A percentile compares a stretch with the other conserved stretches of the same genome.
Evolutionary conservation across 2,888 invertebrate species (phyloP).

Genomic region (Anagyrus pseudococci): DNA sequence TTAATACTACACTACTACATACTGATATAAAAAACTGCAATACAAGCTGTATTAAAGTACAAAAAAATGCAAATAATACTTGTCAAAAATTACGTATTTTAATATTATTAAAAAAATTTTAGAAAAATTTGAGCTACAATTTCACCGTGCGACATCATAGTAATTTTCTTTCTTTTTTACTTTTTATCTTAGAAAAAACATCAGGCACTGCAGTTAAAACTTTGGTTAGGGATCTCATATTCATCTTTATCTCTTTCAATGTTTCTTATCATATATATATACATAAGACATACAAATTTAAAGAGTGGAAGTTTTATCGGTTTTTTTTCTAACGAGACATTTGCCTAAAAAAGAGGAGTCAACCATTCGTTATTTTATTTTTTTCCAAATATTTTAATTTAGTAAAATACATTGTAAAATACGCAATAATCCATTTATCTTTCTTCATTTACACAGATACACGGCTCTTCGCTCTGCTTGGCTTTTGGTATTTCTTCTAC

Average conservation of each 20-base stretch:
- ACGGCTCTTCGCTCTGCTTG: conserved; percentile 15
- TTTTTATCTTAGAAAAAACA: conserved; percentile 40
- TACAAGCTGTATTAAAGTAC: conserved; percentile 9
- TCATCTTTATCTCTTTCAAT: conserved; percentile 30
- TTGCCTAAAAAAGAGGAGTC: conserved; percentile 43
- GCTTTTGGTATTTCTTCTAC: conserved; percentile 13
- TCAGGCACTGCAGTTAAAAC: conserved; percentile 52
- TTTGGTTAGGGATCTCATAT: conserved; percentile 44
- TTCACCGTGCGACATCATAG: conserved; percentile 37
- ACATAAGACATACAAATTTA: conserved; percentile 32
- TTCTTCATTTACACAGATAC: conserved; percentile 28
- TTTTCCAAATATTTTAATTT: conserved; percentile 52
- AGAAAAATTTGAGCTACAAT: conserved; percentile 24
- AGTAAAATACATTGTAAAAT: conserved; percentile 54
- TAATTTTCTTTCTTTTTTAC: conserved; percentile 39
- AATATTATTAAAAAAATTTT: not conserved
- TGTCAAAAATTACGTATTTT: conserved; percentile 2
- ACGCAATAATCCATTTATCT: conserved; percentile 41
- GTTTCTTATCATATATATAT: conserved; percentile 10
- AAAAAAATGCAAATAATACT: conserved; percentile 17
- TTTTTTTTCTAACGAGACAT: conserved; percentile 25
- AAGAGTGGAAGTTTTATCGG: conserved; percentile 27
- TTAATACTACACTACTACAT: not conserved
- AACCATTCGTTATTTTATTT: conserved; percentile 45
- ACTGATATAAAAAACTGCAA: not conserved